phyloP scores from a whole-genome alignment of 2,113 vertebrate genomes.

The Epinephelus lanceolatus region DNA sequence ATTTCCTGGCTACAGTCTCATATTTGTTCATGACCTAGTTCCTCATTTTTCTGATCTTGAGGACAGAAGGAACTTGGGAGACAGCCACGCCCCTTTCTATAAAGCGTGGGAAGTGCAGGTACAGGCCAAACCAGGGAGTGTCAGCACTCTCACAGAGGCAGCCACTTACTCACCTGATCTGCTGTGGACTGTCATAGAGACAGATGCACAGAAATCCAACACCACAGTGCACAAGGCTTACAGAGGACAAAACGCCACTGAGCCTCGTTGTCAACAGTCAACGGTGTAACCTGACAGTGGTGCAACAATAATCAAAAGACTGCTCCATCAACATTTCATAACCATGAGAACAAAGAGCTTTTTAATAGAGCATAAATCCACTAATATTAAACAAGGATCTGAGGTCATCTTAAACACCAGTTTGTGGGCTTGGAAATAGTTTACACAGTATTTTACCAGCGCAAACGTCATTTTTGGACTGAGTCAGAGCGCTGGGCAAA shows the following conservation, averaged over 20 bases:
- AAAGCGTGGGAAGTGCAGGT: constrained; percentile 77
- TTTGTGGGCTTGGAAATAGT: not conserved
- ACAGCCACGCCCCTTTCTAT: constrained; percentile 60
- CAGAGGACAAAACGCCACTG: constrained; percentile 54
- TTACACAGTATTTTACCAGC: not conserved
- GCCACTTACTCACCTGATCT: constrained; percentile 68
- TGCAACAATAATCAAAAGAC: constrained; percentile 34
- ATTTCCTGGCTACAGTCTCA: constrained; percentile 47
- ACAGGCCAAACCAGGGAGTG: constrained; percentile 71
- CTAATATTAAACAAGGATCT: not conserved
- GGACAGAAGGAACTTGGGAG: constrained; percentile 16
- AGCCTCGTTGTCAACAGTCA: constrained; percentile 54
- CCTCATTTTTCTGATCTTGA: constrained; percentile 68
- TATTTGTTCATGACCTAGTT: constrained; percentile 67
- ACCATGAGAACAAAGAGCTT: constrained; percentile 19
- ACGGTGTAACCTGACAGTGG: constrained; percentile 51
- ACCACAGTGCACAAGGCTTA: constrained; percentile 56
- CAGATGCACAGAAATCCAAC: constrained; percentile 72
- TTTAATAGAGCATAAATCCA: constrained; percentile 1
- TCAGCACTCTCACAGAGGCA: constrained; percentile 54
- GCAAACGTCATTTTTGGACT: not conserved
- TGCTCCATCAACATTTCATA: constrained; percentile 21
- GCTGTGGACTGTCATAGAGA: constrained; percentile 60
- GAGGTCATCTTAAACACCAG: not conserved
- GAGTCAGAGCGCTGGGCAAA: not conserved